phyloP scores from a whole-genome alignment of 2,888 invertebrate species.

The Graphium colonna region DNA sequence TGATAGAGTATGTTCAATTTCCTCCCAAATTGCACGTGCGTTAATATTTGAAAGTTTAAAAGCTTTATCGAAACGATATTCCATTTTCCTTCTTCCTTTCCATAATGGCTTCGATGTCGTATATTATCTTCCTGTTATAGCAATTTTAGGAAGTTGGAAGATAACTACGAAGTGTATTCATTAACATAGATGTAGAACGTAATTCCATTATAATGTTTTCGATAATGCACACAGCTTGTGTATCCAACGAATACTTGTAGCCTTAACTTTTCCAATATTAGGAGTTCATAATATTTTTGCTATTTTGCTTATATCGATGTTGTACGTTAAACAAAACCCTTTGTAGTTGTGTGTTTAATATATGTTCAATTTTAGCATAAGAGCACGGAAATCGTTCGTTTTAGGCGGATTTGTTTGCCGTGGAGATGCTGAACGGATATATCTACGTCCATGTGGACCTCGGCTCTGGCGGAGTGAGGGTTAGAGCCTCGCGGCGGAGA shows the following conservation, averaged over 20 bases:
- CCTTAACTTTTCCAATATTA: not conserved
- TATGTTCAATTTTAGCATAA: no score
- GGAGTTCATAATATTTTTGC: slow-evolving; percentile 2
- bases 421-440: slow-evolving; percentile 96
- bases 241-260: not conserved
- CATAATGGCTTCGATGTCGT: no score
- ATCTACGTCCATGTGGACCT: slow-evolving; percentile 95
- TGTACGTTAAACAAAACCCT: not conserved
- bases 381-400: slow-evolving; percentile 26
- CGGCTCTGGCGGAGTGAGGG: slow-evolving; percentile 93
- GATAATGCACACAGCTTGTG: not conserved
- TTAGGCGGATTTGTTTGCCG: slow-evolving; percentile 94
- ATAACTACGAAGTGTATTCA: no score
- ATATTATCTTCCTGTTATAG: not conserved
- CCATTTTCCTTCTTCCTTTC: no score
- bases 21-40: not conserved
- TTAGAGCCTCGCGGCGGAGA: slow-evolving; percentile 88
- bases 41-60: not conserved
- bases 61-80: not conserved
- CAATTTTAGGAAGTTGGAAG: not conserved
- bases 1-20: not conserved
- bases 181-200: slow-evolving; percentile 14
- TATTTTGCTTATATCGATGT: not conserved
- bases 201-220: not conserved
- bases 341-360: no score